A percentile compares a stretch with the other conserved stretches of the same genome.
phyloP scores from a whole-genome alignment of 2,797 vertebrate species.

The Myotis findleyi region DNA sequence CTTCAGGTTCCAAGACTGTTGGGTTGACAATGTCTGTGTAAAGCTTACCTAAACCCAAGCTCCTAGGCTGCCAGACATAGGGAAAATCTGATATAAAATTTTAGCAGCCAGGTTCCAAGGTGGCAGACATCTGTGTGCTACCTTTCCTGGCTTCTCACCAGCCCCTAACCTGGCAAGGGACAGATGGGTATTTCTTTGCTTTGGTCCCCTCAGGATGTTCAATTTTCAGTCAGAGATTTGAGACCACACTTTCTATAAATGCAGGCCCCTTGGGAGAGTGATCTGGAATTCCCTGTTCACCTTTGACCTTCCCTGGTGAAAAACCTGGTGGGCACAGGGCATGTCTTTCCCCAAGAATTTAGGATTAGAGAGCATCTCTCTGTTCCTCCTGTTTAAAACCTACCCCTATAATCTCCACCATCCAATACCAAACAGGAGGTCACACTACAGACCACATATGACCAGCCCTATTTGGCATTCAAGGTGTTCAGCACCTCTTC shows the following conservation, averaged over 20 bases:
- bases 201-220: not conserved
- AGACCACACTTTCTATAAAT: not conserved
- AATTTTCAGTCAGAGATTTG: not conserved
- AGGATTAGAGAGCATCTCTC: not conserved
- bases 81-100: slow-evolving; percentile 62
- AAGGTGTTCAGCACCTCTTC: not conserved
- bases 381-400: not conserved
- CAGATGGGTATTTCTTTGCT: not conserved
- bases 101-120: slow-evolving; percentile 52
- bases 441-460: no score
- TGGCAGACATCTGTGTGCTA: slow-evolving; percentile 51
- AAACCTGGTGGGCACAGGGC: not conserved
- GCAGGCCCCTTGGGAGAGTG: not conserved
- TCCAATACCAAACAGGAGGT: not conserved
- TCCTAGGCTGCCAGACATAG: slow-evolving; percentile 56
- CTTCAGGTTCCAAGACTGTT: slow-evolving; percentile 35
- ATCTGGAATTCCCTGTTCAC: not conserved
- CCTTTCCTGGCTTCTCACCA: not conserved
- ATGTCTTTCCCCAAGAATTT: slow-evolving; percentile 27
- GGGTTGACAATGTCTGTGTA: not conserved
- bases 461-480: not conserved
- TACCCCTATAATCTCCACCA: not conserved
- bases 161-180: not conserved
- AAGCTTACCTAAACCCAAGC: slow-evolving; percentile 59
- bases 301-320: not conserved